phyloP scores from a whole-genome alignment of 2,113 vertebrate genomes.

The Malurus elegans region DNA sequence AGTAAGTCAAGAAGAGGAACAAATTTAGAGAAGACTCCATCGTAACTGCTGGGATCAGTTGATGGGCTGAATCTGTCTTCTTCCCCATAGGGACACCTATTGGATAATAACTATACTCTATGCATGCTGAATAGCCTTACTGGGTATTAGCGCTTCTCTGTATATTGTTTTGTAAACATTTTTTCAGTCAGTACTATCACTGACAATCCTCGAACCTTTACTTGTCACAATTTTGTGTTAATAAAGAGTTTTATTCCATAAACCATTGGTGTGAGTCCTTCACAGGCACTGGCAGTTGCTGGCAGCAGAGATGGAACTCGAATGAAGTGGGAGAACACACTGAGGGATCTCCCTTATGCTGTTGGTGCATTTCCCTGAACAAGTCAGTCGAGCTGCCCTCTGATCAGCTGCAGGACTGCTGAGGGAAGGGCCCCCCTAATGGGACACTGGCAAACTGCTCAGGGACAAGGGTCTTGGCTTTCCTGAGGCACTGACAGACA shows the following conservation, averaged over 20 bases:
- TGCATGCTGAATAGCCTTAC: background rate
- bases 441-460: background rate
- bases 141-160: background rate
- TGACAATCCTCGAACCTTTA: background rate
- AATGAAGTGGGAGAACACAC: background rate
- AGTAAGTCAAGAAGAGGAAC: background rate
- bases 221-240: background rate
- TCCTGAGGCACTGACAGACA: background rate
- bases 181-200: background rate
- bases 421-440: background rate
- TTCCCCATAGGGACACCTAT: no score
- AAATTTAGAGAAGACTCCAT: background rate
- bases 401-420: background rate
- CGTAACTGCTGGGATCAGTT: background rate
- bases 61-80: background rate
- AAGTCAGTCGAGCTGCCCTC: accelerated
- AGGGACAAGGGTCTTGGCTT: background rate
- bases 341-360: background rate
- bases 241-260: background rate
- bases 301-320: background rate
- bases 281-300: background rate
- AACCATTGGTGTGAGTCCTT: background rate
- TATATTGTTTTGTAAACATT: background rate
- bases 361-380: background rate
- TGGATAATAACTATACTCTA: background rate